Percentiles rank a stretch among this genome's conserved stretches.
Conservation (phyloP, 2,797 vertebrate genomes). For the Brachymystax lenok region DNA sequence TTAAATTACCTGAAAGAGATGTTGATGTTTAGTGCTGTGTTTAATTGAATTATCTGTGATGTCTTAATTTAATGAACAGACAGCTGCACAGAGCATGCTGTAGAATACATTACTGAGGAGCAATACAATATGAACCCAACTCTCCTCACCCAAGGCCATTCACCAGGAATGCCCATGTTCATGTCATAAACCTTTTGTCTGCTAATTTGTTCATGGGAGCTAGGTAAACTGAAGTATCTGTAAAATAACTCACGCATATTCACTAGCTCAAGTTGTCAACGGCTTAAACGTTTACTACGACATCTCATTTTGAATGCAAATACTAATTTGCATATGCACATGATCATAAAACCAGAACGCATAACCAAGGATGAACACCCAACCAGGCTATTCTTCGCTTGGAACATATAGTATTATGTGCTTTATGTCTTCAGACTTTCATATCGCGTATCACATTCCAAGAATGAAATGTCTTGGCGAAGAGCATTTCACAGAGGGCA, state of each 20-base stretch:
- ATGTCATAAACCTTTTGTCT: background rate
- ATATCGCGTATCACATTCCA: background rate
- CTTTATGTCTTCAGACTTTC: background rate
- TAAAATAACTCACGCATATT: background rate
- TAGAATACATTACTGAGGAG: background rate
- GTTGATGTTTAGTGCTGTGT: background rate
- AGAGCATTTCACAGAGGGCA: background rate
- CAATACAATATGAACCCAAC: background rate
- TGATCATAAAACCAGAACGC: background rate
- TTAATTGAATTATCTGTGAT: slow-evolving; percentile 12
- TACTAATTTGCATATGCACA: background rate
- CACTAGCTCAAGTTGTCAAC: background rate
- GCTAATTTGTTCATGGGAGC: background rate
- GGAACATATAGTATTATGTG: background rate
- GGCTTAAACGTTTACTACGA: background rate
- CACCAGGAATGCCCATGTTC: background rate
- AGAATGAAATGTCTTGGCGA: background rate
- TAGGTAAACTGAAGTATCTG: background rate
- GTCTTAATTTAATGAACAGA: slow-evolving; percentile 3
- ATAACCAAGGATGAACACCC: background rate
- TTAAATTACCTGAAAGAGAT: background rate
- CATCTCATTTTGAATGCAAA: background rate
- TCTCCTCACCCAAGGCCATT: background rate
- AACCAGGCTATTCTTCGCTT: background rate
- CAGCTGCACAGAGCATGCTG: background rate